phyloP scores from a whole-genome alignment of 2,888 invertebrate species.

The Mimumesa dahlbomi region DNA sequence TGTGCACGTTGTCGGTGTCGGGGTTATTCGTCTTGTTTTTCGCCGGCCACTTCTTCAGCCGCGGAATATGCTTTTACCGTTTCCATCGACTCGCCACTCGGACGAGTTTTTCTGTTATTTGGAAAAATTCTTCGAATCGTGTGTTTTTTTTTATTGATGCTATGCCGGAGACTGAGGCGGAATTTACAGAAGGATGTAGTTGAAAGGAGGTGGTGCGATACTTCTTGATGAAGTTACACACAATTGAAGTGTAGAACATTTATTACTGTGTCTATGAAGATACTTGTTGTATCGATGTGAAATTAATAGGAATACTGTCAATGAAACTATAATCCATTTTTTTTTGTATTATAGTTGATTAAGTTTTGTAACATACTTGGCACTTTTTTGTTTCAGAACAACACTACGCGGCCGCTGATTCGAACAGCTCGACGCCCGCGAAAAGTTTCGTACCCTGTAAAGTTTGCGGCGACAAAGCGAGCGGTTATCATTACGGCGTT shows the following conservation, averaged over 20 bases:
- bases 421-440: slow-evolving; percentile 88
- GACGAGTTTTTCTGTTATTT: neutral
- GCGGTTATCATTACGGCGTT: slow-evolving; percentile 98
- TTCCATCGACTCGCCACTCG: slow-evolving; percentile 17
- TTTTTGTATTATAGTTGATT: no score
- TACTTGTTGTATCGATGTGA: no score
- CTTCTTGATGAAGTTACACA: no score
- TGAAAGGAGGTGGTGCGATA: no score
- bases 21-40: neutral
- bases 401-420: slow-evolving; percentile 89
- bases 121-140: neutral
- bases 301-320: no score
- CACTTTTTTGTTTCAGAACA: slow-evolving; percentile 83
- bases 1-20: slow-evolving; percentile 8
- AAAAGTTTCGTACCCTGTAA: slow-evolving; percentile 96
- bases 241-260: no score
- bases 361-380: slow-evolving; percentile 24
- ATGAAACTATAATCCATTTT: no score
- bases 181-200: no score
- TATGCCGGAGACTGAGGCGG: no score
- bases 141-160: no score
- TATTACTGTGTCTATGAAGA: no score
- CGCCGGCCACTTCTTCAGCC: neutral
- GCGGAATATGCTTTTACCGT: slow-evolving; percentile 11
- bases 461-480: slow-evolving; percentile 98